Base-by-base conservation (phyloP, 2,113 vertebrate species). In the Caranx ignobilis region DNA sequence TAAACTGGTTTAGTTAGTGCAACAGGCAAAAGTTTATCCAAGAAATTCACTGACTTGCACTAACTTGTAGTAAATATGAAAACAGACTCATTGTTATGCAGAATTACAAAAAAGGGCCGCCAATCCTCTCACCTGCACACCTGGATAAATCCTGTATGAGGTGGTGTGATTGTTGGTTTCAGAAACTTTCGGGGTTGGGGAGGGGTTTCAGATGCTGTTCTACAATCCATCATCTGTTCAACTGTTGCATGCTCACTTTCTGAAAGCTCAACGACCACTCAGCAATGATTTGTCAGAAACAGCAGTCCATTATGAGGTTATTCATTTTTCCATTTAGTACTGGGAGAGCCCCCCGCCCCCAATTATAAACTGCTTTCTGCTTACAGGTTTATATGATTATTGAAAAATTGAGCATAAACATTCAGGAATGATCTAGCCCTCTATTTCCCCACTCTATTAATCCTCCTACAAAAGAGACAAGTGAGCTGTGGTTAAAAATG, bases 401-500 rank as follows among this genome's bases (percentile, higher is more conserved):
- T 59, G 10, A 34, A 73, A 60, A 48, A 62, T 26, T 37, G 19
- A 39, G 12, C 13, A 65, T 48, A 2, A 4, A 3, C 3, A 31
- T 72, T 43, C 41, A 56, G 37, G 18, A n/a, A 11, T 43, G n/a
- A 72, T 62, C 13, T 18, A 39, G n/a, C 19, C 35, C 15, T 56
- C 8, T 15, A 3, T 45, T 66, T 15, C 12, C 21, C 18, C 66
- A 55, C 34, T 35, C 9, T 21, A 31, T 54, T 64, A n/a, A 69
- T 70, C 57, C n/a, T 79, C 11, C 52, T 6, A 79, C n/a, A 8
- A 26, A 37, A 55, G 1, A 45, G 34, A 48, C 6, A 31, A 55
- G 41, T 59, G 1, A 71, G 67, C 34, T 9, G 31, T 65, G 56
- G n/a, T 72, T 73, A 52, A 55, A 70, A 35, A 71, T 2, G 11